Conservation (phyloP, 2,888 invertebrate species). For the Mythimna ferrago region DNA sequence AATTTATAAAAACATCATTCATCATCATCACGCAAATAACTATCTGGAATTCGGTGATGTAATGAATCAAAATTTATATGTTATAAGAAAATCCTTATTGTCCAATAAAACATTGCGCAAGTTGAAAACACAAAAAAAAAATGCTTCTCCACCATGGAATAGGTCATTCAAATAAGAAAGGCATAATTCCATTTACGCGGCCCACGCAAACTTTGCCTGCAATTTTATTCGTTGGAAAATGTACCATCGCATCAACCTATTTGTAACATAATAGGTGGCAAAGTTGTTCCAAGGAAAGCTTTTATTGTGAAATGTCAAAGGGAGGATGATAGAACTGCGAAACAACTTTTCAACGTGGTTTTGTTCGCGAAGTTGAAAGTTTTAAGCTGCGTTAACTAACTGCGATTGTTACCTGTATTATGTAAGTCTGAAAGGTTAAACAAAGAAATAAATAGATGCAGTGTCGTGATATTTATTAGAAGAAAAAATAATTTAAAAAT, state of each 20-base stretch:
- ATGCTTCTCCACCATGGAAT: neutral
- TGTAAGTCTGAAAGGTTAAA: conserved; percentile 14
- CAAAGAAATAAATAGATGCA: neutral
- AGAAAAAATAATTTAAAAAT: neutral
- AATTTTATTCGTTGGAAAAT: conserved; percentile 15
- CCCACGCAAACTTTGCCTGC: conserved; percentile 5
- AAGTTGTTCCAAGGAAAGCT: conserved; percentile 26
- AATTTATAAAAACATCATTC: too few relatives aligned
- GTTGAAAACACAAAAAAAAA: conserved; percentile 7
- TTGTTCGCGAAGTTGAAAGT: conserved; percentile 30
- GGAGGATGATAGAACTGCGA: conserved; percentile 7
- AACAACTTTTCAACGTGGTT: conserved; percentile 39
- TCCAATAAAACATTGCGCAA: too few relatives aligned
- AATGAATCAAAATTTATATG: neutral
- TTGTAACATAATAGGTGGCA: conserved; percentile 30
- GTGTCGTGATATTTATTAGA: neutral
- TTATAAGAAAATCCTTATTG: too few relatives aligned
- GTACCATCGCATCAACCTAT: conserved; percentile 15
- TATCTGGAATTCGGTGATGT: neutral
- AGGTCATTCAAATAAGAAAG: conserved; percentile 5
- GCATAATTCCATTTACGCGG: conserved; percentile 21
- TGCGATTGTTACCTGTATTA: conserved; percentile 2
- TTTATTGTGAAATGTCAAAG: conserved; percentile 37
- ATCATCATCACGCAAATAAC: too few relatives aligned
- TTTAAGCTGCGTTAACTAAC: conserved; percentile 21